Base-by-base conservation (phyloP, 2,113 vertebrate species). In the Vicugna pacos region DNA sequence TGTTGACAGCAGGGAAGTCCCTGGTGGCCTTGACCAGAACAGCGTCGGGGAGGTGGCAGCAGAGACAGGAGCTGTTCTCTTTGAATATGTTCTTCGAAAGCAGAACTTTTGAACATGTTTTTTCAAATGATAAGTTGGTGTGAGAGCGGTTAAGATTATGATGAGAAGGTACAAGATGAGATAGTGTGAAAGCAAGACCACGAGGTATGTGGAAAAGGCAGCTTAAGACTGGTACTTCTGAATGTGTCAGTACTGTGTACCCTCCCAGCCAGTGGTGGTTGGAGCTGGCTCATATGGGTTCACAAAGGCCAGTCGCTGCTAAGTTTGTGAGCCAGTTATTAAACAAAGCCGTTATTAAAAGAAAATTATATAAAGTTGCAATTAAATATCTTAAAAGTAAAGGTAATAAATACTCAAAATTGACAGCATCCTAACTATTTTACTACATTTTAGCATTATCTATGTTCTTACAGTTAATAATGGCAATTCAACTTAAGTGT, bases 371-470 rank as follows among this genome's bases (percentile, higher is more conserved):
- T 30, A 50, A 85, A 69, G 0, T 38, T 48, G 28, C 17, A 89
- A 89, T 24, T 84, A 81, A 85, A 82, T 72, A 35, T 26, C 60
- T 35, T 24, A 20, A 26, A 83, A 56, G 42, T 20, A 83, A 70
- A 92, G n/a, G 26, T 38, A 89, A 88, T 50, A 2, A 85, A 94
- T 79, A 58, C 16, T 38, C 64, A 93, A 86, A 92, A 85, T 10
- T 35, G n/a, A 67, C 52, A 20, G 48, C 7, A 17, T 69, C 3
- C 10, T 73, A 58, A 89, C 48, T 58, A 60, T 82, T 56, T 88
- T 79, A 60, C 19, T 72, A 46, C 15, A 42, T 81, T 60, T 80
- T 75, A 72, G 20, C 24, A 48, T 92, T 60, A 67, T 38, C 54
- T 69, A 4, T 69, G 11, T 28, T 32, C 14, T 89, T 76, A n/a